Conservation (phyloP, 2,888 invertebrate genomes). For the Stegophylla sp. region DNA sequence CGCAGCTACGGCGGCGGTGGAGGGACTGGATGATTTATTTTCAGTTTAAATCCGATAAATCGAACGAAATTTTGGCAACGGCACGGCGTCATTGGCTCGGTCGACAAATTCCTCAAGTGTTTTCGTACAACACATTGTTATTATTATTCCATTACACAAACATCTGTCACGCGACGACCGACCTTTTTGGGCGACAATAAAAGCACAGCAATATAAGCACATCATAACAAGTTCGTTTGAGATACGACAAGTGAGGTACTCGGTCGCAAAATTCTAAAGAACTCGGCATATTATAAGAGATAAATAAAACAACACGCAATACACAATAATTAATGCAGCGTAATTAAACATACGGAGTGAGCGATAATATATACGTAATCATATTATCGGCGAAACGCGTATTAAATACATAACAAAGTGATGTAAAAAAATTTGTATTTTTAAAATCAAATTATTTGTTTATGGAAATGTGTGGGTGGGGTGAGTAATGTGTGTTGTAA, state of each 20-base stretch:
- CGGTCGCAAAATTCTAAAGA: too few relatives aligned
- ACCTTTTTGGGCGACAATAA: not conserved
- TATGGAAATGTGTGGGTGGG: too few relatives aligned
- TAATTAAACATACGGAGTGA: too few relatives aligned
- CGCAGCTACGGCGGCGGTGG: not conserved
- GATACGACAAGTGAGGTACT: too few relatives aligned
- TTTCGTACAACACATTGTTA: not conserved
- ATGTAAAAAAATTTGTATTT: too few relatives aligned
- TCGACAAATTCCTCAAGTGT: slow-evolving; percentile 12
- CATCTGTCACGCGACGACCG: not conserved
- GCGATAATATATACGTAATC: not conserved
- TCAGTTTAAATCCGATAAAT: slow-evolving; percentile 36
- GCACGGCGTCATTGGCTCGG: not conserved
- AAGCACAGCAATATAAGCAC: not conserved
- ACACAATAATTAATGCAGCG: too few relatives aligned
- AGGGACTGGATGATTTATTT: slow-evolving; percentile 10
- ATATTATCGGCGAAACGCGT: not conserved
- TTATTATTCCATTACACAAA: slow-evolving; percentile 16
- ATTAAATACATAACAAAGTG: too few relatives aligned
- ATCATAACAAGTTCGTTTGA: too few relatives aligned
- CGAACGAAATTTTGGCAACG: slow-evolving; percentile 34
- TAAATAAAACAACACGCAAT: too few relatives aligned
- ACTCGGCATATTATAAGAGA: too few relatives aligned
- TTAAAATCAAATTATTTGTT: too few relatives aligned
- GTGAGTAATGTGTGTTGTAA: too few relatives aligned